phyloP scores from a whole-genome alignment of 2,888 invertebrate species.

The Perizoma flavofasciatum region DNA sequence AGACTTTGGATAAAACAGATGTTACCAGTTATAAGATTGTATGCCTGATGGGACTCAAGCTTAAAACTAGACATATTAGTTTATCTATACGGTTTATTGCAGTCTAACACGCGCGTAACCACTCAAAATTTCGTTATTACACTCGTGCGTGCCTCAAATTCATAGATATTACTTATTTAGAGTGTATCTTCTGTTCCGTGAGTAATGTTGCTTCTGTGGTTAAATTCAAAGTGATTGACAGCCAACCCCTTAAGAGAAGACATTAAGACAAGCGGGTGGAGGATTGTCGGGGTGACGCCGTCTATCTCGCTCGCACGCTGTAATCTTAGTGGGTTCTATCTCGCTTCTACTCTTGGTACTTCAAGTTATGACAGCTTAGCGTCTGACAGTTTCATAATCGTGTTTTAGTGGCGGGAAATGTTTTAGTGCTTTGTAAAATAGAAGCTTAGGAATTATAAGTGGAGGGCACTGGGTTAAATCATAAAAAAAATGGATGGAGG shows the following conservation, averaged over 20 bases:
- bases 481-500: slow-evolving; percentile 12
- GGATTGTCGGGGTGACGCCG: slow-evolving; percentile 8
- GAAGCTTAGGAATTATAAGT: slow-evolving; percentile 20
- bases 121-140: too few relatives aligned
- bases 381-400: slow-evolving; percentile 38
- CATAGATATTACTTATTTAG: too few relatives aligned
- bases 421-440: slow-evolving; percentile 23
- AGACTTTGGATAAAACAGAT: too few relatives aligned
- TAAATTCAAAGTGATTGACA: slow-evolving; percentile 36
- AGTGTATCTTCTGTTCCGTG: neutral
- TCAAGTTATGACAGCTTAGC: slow-evolving; percentile 37
- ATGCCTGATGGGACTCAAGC: too few relatives aligned
- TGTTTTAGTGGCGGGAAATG: slow-evolving; percentile 30
- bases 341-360: slow-evolving; percentile 40
- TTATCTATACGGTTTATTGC: too few relatives aligned
- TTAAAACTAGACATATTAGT: too few relatives aligned
- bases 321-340: slow-evolving; percentile 23
- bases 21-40: too few relatives aligned
- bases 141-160: too few relatives aligned
- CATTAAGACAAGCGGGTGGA: slow-evolving; percentile 41
- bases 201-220: slow-evolving; percentile 9
- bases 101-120: too few relatives aligned
- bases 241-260: slow-evolving; percentile 27
- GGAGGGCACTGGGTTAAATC: slow-evolving; percentile 5
- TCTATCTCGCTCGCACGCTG: slow-evolving; percentile 31